Evolutionary conservation across 2,888 invertebrate genomes (phyloP), one percentile per base, ranked within the genome.

Genomic region (Amiota mariae): DNA sequence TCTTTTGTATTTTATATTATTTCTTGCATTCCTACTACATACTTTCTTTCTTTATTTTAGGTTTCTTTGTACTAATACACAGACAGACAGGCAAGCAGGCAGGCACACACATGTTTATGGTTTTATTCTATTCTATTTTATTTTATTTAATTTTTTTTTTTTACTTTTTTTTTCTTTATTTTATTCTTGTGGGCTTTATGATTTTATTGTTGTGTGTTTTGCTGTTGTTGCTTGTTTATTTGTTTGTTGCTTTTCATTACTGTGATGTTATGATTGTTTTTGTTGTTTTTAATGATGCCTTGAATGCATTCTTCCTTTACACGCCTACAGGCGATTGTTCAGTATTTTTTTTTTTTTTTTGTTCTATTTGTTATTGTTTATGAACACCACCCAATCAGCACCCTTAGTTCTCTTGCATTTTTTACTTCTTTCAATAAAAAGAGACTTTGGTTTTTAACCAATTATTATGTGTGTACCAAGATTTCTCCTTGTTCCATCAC

Each of bases 281-380:
- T 51, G 47, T 59, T 59, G 66, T 18, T 48, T 67, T 67, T 49
- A 67, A 67, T 24, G 24, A 51, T 72, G 49, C 56, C 46, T 72
- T 72, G 51, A 63, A n/a, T 57, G 64, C 59, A 48, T 72, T 48
- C 56, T 15, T 9, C 68, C 63, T 36, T 67, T 59, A 24, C 47
- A 10, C 46, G 48, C 59, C 64, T 66, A 12, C 56, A 10, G 18
- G 56, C 56, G n/a, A 36, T 36, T 36, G 36, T 36, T 36, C 36
- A 36, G 36, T 36, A 36, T 36, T 6, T 24, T 24, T 24, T 24
- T 24, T 24, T 24, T 24, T 1, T 1, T 24, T 36, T 36, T 36
- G 36, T 36, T 36, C 2, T 36, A 6, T 36, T 36, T 36, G 36
- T 36, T 36, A 6, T 36, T 6, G 8, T 36, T 36, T 36, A 36